A percentile compares a stretch with the other conserved stretches of the same genome.
Evolutionary conservation across 1,140 invertebrate species (phyloP).

Genomic region (Argopecten irradians): DNA sequence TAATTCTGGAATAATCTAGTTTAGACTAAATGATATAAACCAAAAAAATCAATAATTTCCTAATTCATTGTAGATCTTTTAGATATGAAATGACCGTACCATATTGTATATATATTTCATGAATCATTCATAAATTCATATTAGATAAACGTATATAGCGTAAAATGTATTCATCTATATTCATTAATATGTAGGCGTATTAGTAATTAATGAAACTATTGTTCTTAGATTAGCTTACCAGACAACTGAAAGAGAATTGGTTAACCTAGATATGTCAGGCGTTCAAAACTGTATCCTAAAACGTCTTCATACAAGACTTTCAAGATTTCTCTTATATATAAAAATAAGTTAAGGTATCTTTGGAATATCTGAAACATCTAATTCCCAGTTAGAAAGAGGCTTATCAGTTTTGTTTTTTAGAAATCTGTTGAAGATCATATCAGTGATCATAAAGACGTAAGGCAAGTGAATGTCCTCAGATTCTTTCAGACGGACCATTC

Average conservation of each 20-base stretch:
- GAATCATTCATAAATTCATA: not conserved
- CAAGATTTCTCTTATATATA: too few relatives aligned
- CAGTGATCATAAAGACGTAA: too few relatives aligned
- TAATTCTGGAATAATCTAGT: not conserved
- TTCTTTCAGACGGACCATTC: not conserved
- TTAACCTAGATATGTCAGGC: not conserved
- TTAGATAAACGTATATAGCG: not conserved
- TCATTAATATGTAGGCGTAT: not conserved
- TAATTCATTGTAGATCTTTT: not conserved
- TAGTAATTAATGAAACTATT: not conserved
- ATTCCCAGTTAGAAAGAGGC: too few relatives aligned
- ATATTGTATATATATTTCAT: conserved; percentile 16
- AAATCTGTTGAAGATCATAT: not conserved
- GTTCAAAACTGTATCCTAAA: not conserved
- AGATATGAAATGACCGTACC: not conserved
- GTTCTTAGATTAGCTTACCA: not conserved
- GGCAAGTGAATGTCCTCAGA: too few relatives aligned
- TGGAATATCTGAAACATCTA: not conserved
- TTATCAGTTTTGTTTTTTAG: too few relatives aligned
- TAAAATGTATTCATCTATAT: not conserved
- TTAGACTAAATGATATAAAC: conserved; percentile 4
- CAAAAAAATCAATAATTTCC: not conserved
- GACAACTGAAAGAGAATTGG: not conserved
- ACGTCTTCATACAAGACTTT: not conserved
- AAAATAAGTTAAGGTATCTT: too few relatives aligned